A percentile compares a stretch with the other conserved stretches of the same genome.
These are phyloP conservation scores for Argopecten irradians DNA, from an alignment of 1,140 invertebrate genomes.

Conservation along the genomic window DNA sequence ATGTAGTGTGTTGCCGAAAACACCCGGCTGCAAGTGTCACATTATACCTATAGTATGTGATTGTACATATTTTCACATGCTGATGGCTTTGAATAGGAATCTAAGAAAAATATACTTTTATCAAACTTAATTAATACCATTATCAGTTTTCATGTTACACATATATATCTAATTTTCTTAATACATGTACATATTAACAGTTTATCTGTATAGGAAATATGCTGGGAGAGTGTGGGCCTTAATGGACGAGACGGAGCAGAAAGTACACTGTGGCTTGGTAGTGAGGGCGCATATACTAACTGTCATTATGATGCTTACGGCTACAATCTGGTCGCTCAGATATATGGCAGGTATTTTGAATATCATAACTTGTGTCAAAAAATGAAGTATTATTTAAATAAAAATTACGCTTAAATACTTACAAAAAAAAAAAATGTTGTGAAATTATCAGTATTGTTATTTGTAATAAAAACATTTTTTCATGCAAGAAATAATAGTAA, in stretches of 20 bases:
- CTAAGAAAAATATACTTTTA: too few relatives aligned
- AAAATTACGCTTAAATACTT: neutral
- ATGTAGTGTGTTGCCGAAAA: too few relatives aligned
- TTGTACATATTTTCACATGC: too few relatives aligned
- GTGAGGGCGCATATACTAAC: constrained; percentile 90
- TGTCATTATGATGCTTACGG: constrained; percentile 97
- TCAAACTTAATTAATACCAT: too few relatives aligned
- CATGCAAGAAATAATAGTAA: too few relatives aligned
- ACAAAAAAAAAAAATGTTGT: neutral
- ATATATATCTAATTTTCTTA: neutral
- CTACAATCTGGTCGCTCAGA: constrained; percentile 93
- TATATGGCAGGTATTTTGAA: constrained; percentile 86
- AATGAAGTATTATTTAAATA: neutral
- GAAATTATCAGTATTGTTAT: neutral
- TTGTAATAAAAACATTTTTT: neutral
- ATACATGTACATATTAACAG: constrained; percentile 36
- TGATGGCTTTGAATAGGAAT: too few relatives aligned
- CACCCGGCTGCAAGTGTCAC: too few relatives aligned
- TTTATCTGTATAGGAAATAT: constrained; percentile 79
- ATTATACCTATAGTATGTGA: too few relatives aligned
- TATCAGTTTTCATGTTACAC: too few relatives aligned
- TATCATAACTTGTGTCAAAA: neutral
- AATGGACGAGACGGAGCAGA: constrained; percentile 82
- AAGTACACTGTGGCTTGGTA: constrained; percentile 94
- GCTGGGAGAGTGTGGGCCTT: constrained; percentile 88